Evolutionary conservation across 2,888 invertebrate species (phyloP).

Genomic region (Acleris literana): DNA sequence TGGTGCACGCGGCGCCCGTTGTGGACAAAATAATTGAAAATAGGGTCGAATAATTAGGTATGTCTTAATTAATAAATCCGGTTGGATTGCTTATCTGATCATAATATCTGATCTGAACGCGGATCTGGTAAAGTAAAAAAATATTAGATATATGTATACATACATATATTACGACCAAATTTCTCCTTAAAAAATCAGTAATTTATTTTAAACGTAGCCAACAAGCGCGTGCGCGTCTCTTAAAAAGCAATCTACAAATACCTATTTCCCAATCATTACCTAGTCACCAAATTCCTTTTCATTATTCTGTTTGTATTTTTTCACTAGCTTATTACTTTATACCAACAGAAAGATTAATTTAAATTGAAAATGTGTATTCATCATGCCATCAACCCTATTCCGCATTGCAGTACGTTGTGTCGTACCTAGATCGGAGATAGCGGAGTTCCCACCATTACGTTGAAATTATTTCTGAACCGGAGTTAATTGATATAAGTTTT

Average conservation of each 20-base stretch:
- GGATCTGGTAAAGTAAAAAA: no score
- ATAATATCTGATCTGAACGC: no score
- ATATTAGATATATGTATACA: no score
- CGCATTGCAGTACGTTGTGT: constrained; percentile 23
- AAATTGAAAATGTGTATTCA: neutral
- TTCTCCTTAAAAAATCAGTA: no score
- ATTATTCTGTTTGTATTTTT: no score
- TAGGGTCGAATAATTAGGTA: neutral
- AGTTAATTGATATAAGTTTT: constrained; percentile 36
- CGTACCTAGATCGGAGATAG: constrained; percentile 42
- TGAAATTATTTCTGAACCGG: constrained; percentile 51
- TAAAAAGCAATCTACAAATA: no score
- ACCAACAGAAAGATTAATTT: neutral
- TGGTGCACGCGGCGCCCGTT: constrained; percentile 4
- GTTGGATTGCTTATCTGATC: no score
- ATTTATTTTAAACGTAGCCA: no score
- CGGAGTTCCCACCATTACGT: constrained; percentile 56
- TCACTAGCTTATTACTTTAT: neutral
- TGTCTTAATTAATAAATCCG: no score
- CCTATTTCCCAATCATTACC: no score
- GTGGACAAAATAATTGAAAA: constrained; percentile 31
- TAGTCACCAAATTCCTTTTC: no score
- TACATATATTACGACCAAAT: neutral
- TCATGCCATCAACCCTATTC: constrained; percentile 7
- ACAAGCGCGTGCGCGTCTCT: no score